Evolutionary conservation across 2,888 invertebrate genomes (phyloP), one percentile per base, ranked within the genome.

Genomic region (Tiliacea citrago): DNA sequence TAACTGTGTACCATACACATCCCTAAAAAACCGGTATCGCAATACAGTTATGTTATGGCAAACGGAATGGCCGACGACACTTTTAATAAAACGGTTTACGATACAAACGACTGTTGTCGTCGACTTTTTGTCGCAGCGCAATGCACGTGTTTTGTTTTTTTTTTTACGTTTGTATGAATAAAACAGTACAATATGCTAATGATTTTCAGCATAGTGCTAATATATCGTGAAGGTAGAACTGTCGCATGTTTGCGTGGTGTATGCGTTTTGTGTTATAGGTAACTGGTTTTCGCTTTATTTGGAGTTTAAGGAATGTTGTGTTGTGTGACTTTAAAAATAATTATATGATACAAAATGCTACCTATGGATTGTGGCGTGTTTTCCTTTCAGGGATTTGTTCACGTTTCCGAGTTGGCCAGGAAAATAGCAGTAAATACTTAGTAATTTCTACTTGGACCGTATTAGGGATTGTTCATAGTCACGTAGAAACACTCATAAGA

Each of bases 81-180:
- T 91, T 92, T 90, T 90, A 91, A 90, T 91, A 90, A 92, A 91
- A 91, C 89, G 87, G 86, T 92, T 91, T 90, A 90, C 88, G 86
- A 85, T 82, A 86, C 85, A 86, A 86, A 86, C 89, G 85, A 86
- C 77, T 89, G 90, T 81, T 88, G 87, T 85, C 75, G 69, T 39
- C 75, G 80, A 81, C 87, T 85, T 85, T 86, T 84, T 82, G 70
- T 79, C 73, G 68, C 73, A 75, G 57, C 63, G 68, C 72, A 60
- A 67, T 73, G 66, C 45, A 51, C 21, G 70, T 67, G 72, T 80
- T 81, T 70, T 77, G 67, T 77, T 76, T 49, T 68, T 45, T 51
- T 35, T 83, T 86, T 83, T 74, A 29, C 69, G 58, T 74, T 80
- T 73, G 57, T 72, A 72, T 75, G 79, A 82, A 86, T 86, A 78